Conservation (phyloP, 2,888 invertebrate genomes). For the Eristalis pertinax region DNA sequence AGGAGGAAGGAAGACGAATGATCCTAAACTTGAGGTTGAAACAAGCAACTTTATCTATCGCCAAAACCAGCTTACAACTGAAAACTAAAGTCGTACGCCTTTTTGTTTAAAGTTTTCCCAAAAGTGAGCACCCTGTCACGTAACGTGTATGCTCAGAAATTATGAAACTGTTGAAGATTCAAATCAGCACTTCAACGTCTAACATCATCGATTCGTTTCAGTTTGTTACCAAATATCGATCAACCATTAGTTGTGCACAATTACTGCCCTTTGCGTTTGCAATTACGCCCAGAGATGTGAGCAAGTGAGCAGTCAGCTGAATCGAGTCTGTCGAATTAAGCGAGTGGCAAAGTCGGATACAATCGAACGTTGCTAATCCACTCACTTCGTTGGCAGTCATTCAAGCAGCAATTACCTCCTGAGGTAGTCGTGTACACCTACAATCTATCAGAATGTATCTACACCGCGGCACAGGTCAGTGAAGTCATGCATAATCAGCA, state of each 20-base stretch:
- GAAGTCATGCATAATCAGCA: conserved; percentile 13
- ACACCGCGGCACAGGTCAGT: conserved; percentile 20
- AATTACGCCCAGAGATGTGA: not conserved
- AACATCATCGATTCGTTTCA: not conserved
- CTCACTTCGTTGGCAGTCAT: not conserved
- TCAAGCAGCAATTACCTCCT: not conserved
- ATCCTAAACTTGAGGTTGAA: too few species aligned
- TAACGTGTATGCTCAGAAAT: too few species aligned
- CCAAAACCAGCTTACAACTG: too few species aligned
- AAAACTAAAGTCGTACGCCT: too few species aligned
- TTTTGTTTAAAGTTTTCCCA: too few species aligned
- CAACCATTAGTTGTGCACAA: not conserved
- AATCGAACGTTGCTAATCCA: conserved; percentile 3
- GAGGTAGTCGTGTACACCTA: conserved; percentile 9
- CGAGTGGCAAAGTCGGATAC: not conserved
- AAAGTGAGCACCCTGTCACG: too few species aligned
- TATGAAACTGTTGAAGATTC: too few species aligned
- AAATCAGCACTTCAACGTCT: too few species aligned
- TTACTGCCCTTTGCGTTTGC: not conserved
- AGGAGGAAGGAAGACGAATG: too few species aligned
- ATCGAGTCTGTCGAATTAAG: not conserved
- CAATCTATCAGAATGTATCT: conserved; percentile 31
- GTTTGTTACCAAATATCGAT: not conserved
- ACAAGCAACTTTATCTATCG: too few species aligned
- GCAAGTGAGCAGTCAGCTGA: not conserved